Evolutionary conservation across 2,113 vertebrate species (phyloP).

Genomic region (Gnathonemus echidnorhynchus): DNA sequence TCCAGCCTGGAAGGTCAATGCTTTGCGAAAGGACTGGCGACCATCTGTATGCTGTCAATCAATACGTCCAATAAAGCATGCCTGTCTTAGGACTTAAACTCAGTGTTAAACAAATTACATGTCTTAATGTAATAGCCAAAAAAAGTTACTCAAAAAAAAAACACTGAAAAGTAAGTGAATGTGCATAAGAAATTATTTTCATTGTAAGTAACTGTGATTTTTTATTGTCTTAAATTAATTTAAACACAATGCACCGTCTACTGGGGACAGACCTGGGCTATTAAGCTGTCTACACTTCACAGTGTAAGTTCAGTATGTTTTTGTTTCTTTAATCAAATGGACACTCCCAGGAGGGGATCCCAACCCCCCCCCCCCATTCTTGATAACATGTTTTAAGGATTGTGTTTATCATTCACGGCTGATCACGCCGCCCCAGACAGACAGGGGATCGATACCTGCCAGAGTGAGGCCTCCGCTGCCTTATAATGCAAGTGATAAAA

Average conservation of each 20-base stretch:
- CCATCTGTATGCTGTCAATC: conserved; percentile 33
- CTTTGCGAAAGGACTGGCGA: conserved; percentile 19
- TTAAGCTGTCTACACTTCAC: background rate
- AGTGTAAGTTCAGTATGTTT: conserved; percentile 23
- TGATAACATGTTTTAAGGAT: conserved; percentile 19
- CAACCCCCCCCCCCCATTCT: background rate
- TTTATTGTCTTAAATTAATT: background rate
- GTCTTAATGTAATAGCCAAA: background rate
- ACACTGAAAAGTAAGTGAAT: background rate
- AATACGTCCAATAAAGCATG: conserved; percentile 29
- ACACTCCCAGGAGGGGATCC: conserved; percentile 1
- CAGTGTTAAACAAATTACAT: conserved; percentile 14
- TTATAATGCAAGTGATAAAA: conserved; percentile 11
- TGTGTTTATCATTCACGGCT: conserved; percentile 34
- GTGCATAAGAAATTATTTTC: background rate
- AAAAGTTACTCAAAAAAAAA: background rate
- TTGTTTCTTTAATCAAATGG: conserved; percentile 36
- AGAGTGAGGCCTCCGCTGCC: conserved; percentile 28
- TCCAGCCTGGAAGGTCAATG: conserved; percentile 30
- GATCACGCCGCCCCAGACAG: conserved; percentile 34
- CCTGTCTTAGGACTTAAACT: conserved; percentile 14
- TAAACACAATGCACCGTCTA: background rate
- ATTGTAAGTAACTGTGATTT: background rate
- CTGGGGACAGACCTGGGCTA: background rate
- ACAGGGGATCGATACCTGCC: conserved; percentile 42